Conservation (phyloP, 2,797 vertebrate species). For the Gobio occitaniae region DNA sequence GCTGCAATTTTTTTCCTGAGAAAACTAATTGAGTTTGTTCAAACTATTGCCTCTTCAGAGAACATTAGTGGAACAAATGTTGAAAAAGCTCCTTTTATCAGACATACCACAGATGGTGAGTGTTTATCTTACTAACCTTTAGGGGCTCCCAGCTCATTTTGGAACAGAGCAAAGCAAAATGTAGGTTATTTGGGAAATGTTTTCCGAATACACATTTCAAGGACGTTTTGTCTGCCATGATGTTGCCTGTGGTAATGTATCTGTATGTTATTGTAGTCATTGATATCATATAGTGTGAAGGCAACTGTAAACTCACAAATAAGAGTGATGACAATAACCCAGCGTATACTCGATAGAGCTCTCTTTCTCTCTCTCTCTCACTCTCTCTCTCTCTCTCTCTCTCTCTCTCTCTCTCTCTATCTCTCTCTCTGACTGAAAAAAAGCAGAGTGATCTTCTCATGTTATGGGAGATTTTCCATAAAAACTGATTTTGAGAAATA, state of each 20-base stretch:
- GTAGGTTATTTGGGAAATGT: conserved; percentile 28
- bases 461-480: not conserved
- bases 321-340: not conserved
- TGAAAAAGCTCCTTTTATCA: conserved; percentile 34
- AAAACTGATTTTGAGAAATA: not conserved
- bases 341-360: not conserved
- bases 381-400: too few species aligned
- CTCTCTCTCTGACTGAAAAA: not conserved
- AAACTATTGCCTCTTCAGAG: conserved; percentile 38
- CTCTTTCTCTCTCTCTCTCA: too few species aligned
- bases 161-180: conserved; percentile 16
- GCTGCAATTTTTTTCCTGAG: conserved; percentile 10
- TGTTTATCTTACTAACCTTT: conserved; percentile 47
- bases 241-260: conserved; percentile 16
- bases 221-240: conserved; percentile 12
- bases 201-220: conserved; percentile 13
- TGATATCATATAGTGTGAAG: conserved; percentile 10
- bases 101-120: conserved; percentile 44
- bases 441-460: not conserved
- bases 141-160: conserved; percentile 37
- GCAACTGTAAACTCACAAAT: not conserved
- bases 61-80: conserved; percentile 45
- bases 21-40: conserved; percentile 40
- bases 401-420: too few species aligned
- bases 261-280: conserved; percentile 14